A percentile compares a stretch with the other conserved stretches of the same genome.
phyloP scores from a whole-genome alignment of 2,888 invertebrate genomes.

The Rhingia rostrata region DNA sequence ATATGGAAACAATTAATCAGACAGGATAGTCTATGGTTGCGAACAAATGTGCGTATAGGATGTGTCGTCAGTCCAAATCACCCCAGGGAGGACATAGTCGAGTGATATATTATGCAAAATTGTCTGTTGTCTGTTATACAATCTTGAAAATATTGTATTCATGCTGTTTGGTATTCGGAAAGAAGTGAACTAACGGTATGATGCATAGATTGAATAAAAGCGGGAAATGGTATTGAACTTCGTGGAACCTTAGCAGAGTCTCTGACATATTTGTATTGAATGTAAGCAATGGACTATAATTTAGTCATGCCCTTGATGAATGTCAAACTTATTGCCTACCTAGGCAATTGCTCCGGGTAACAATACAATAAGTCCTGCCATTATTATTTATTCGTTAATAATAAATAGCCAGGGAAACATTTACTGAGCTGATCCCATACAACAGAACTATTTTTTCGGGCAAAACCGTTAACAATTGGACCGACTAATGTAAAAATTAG shows the following conservation, averaged over 20 bases:
- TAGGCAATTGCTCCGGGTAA: no score
- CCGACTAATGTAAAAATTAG: no score
- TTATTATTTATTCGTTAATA: no score
- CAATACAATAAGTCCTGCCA: no score
- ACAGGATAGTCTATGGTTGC: conserved; percentile 10
- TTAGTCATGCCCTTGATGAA: no score
- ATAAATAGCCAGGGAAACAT: no score
- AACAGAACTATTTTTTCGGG: no score
- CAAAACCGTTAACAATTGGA: no score
- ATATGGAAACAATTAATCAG: conserved; percentile 64
- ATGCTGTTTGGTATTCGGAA: conserved; percentile 21
- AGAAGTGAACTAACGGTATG: conserved; percentile 6
- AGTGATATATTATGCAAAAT: conserved; percentile 56
- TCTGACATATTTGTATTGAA: neutral
- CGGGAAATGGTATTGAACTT: conserved; percentile 19
- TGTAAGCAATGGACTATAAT: no score
- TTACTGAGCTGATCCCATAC: no score
- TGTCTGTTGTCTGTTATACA: conserved; percentile 46
- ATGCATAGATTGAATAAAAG: neutral
- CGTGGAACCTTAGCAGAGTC: neutral
- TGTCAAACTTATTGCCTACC: no score
- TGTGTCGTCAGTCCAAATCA: conserved; percentile 24
- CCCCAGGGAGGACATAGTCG: conserved; percentile 41
- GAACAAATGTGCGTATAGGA: conserved; percentile 53
- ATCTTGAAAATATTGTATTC: conserved; percentile 32